These are phyloP conservation scores for Enteromius radiatus DNA, from an alignment of 2,797 vertebrate species.

Conservation along the genomic window DNA sequence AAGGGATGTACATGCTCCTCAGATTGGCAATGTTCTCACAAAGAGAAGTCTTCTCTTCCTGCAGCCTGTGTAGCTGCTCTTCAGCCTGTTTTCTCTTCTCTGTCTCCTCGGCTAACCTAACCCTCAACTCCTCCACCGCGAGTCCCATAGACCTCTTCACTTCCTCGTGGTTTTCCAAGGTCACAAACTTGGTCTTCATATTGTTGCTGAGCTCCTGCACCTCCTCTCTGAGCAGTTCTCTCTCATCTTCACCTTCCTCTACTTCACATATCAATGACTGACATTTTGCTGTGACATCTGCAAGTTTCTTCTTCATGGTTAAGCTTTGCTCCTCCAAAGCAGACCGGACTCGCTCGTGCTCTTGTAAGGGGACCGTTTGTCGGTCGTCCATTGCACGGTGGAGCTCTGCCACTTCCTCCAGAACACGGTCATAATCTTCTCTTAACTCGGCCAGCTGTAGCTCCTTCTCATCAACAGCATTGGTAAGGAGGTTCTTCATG, in stretches of 20 bases:
- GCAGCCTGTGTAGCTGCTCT: conserved; percentile 80
- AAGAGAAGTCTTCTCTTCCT: conserved; percentile 77
- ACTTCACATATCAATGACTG: conserved; percentile 85
- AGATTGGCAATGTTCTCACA: conserved; percentile 76
- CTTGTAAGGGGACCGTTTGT: conserved; percentile 74
- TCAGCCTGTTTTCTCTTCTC: conserved; percentile 82
- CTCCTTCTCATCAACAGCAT: conserved; percentile 87
- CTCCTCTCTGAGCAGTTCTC: conserved; percentile 82
- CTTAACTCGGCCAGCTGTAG: conserved; percentile 82
- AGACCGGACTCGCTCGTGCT: conserved; percentile 78
- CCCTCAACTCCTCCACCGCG: conserved; percentile 83
- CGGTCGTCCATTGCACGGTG: conserved; percentile 79
- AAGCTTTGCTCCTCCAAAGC: conserved; percentile 80
- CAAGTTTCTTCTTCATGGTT: conserved; percentile 79
- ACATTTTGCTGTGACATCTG: conserved; percentile 82
- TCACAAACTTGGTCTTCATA: conserved; percentile 84
- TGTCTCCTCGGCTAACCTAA: conserved; percentile 83
- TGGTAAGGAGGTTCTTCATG: conserved; percentile 87
- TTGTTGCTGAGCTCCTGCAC: conserved; percentile 81
- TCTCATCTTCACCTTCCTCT: conserved; percentile 78
- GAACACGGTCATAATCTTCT: conserved; percentile 80
- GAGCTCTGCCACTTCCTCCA: conserved; percentile 83
- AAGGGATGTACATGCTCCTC: conserved; percentile 72
- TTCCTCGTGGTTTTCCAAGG: conserved; percentile 83
- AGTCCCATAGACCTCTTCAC: conserved; percentile 78